Conservation (phyloP, 2,113 vertebrate genomes). For the Leiothrix lutea region DNA sequence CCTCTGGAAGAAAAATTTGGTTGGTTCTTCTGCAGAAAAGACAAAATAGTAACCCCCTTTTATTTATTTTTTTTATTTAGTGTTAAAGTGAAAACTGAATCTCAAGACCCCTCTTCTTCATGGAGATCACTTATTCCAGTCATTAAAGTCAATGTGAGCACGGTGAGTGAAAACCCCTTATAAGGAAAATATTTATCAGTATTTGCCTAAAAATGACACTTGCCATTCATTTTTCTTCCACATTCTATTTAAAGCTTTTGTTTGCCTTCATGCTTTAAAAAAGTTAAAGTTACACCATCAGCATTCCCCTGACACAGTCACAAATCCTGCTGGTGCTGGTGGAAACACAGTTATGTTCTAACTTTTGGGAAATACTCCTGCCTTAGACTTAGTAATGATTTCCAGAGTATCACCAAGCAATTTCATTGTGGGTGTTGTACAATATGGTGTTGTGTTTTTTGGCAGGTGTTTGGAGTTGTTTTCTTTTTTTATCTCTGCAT, state of each 20-base stretch:
- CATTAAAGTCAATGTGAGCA: slow-evolving; percentile 97
- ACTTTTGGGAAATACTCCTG: not conserved
- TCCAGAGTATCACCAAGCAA: not conserved
- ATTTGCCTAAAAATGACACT: not conserved
- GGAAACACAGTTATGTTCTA: not conserved
- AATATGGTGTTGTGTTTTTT: not conserved
- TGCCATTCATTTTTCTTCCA: not conserved
- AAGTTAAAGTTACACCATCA: not conserved
- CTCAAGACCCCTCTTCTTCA: slow-evolving; percentile 88
- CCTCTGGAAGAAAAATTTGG: not conserved
- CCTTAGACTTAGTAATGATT: not conserved
- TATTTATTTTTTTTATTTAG: slow-evolving; percentile 59
- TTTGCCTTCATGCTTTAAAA: not conserved
- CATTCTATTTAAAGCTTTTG: not conserved
- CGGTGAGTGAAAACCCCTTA: slow-evolving; percentile 79
- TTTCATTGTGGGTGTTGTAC: not conserved
- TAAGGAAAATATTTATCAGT: not conserved
- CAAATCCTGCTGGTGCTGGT: not conserved
- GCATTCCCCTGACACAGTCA: not conserved
- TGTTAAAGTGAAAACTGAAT: slow-evolving; percentile 89
- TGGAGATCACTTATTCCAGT: slow-evolving; percentile 98
- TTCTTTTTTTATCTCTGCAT: not conserved
- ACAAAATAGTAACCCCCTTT: not conserved
- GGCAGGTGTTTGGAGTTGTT: not conserved
- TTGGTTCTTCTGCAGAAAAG: not conserved